phyloP scores from a whole-genome alignment of 2,888 invertebrate species.

The Rhamphomyia laevipes region DNA sequence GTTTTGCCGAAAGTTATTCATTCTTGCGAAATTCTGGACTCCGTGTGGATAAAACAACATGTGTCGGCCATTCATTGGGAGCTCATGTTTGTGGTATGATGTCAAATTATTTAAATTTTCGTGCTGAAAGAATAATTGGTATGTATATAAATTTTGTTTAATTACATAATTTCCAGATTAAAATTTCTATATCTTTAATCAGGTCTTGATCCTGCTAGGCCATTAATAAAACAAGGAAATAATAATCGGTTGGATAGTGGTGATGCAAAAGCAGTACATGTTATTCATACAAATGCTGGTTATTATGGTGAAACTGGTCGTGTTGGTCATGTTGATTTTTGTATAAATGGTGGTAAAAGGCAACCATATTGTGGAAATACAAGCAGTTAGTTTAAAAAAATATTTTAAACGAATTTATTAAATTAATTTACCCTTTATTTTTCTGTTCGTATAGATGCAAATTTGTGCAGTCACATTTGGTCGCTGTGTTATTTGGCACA shows the following conservation, averaged over 20 bases:
- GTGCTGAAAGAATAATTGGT: slow-evolving; percentile 63
- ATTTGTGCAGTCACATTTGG: slow-evolving; percentile 71
- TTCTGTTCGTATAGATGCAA: slow-evolving; percentile 46
- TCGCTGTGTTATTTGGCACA: slow-evolving; percentile 69
- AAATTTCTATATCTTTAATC: slow-evolving; percentile 3
- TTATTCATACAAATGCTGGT: slow-evolving; percentile 69
- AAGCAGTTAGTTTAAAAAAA: slow-evolving; percentile 47
- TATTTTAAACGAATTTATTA: no score
- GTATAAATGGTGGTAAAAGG: slow-evolving; percentile 61
- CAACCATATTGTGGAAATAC: slow-evolving; percentile 66
- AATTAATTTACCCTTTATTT: background rate
- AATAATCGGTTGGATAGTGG: slow-evolving; percentile 55
- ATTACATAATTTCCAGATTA: background rate
- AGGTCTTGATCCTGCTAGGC: slow-evolving; percentile 65
- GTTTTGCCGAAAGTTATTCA: slow-evolving; percentile 52
- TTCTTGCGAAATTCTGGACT: slow-evolving; percentile 53
- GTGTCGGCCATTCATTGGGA: slow-evolving; percentile 67
- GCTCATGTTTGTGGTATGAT: slow-evolving; percentile 67
- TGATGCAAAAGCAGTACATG: slow-evolving; percentile 65
- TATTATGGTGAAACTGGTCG: slow-evolving; percentile 63
- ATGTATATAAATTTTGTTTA: slow-evolving; percentile 16
- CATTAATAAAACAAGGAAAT: slow-evolving; percentile 52
- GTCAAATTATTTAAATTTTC: slow-evolving; percentile 57
- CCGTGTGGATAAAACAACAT: slow-evolving; percentile 52
- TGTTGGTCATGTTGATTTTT: slow-evolving; percentile 67